Percentiles rank a stretch among this genome's conserved stretches.
Evolutionary conservation across 2,113 vertebrate genomes (phyloP).

Genomic region (Pseudopipra pipra): DNA sequence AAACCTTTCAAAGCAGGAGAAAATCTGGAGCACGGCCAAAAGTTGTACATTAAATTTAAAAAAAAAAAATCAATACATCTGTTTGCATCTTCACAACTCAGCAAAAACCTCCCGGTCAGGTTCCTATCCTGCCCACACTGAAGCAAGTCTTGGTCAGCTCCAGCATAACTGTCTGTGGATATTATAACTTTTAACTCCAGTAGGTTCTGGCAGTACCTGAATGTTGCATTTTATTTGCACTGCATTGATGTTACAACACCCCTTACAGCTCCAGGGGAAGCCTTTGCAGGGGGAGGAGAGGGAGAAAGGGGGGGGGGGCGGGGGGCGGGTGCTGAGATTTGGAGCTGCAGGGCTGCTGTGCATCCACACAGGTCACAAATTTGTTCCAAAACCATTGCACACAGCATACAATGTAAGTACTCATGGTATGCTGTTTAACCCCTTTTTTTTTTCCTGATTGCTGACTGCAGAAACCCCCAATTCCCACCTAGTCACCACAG

Average conservation of each 20-base stretch:
- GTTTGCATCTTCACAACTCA: background rate
- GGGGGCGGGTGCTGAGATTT: background rate
- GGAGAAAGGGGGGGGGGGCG: background rate
- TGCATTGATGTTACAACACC: background rate
- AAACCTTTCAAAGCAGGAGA: background rate
- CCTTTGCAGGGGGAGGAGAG: background rate
- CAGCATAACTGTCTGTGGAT: background rate
- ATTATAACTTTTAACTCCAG: background rate
- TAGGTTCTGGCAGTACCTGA: background rate
- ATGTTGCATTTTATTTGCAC: background rate
- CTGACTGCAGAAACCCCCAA: background rate
- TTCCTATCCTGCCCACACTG: accelerated
- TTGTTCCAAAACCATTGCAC: background rate
- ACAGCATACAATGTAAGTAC: background rate
- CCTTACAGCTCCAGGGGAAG: accelerated
- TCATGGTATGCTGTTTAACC: accelerated
- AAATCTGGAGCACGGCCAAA: background rate
- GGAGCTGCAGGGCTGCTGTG: background rate
- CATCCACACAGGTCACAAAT: background rate
- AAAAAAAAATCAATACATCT: background rate
- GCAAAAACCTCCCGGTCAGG: background rate
- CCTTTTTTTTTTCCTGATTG: background rate
- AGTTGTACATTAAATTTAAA: background rate
- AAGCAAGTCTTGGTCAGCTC: background rate
- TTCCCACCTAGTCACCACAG: background rate